Evolutionary conservation across 2,888 invertebrate species (phyloP).

Genomic region (Zhengitettix transpicula): DNA sequence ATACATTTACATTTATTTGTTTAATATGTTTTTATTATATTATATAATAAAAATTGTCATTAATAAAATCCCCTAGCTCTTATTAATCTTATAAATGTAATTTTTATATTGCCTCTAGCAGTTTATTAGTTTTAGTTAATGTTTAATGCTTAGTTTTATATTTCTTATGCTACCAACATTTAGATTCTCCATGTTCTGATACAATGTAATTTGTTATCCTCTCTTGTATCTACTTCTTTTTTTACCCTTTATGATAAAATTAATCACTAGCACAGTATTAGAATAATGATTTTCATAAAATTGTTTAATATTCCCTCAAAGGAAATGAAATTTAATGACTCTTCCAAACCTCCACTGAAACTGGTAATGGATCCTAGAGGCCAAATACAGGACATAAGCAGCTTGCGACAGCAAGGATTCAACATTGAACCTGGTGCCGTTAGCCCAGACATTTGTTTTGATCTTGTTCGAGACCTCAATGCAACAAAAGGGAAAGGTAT

Average conservation of each 20-base stretch:
- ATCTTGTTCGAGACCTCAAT: conserved; percentile 62
- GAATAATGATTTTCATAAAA: neutral
- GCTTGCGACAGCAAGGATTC: conserved; percentile 44
- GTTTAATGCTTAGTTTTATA: too few species aligned
- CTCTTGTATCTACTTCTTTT: neutral
- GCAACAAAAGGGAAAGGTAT: conserved; percentile 61
- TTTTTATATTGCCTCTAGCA: too few species aligned
- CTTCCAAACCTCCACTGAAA: conserved; percentile 39
- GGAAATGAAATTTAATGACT: conserved; percentile 19
- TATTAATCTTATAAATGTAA: too few species aligned
- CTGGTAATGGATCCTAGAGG: conserved; percentile 63
- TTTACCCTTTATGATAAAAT: neutral
- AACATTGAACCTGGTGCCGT: conserved; percentile 44
- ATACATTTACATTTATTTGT: too few species aligned
- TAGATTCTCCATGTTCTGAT: too few species aligned
- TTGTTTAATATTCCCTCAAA: neutral
- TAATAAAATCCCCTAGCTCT: too few species aligned
- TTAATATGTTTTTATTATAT: too few species aligned
- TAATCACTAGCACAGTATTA: neutral
- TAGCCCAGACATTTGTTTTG: conserved; percentile 57
- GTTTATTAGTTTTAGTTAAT: too few species aligned
- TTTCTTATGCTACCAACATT: too few species aligned
- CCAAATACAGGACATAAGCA: conserved; percentile 50
- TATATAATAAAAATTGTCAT: too few species aligned
- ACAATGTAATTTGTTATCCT: neutral